Conservation (phyloP, 1,140 invertebrate species). For the Drosophila nigromelanica region DNA sequence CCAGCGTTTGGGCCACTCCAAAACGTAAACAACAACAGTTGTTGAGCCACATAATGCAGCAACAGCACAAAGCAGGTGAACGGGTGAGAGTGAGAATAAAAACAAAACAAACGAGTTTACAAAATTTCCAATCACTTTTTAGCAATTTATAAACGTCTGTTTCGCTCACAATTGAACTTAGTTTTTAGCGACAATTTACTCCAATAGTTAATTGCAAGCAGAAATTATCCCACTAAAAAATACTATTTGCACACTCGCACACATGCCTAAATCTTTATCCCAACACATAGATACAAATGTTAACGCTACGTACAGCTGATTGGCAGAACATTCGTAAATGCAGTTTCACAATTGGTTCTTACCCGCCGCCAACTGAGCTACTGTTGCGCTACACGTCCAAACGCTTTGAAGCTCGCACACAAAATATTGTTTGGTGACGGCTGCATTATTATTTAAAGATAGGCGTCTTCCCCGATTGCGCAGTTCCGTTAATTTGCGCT, state of each 20-base stretch:
- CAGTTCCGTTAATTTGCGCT: no score
- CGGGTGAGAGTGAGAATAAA: conserved; percentile 24
- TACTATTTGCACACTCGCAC: conserved; percentile 9
- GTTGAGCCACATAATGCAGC: not conserved
- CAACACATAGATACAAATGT: conserved; percentile 1
- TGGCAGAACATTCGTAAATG: conserved; percentile 5
- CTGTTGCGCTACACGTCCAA: conserved; percentile 33
- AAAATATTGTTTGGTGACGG: conserved; percentile 49
- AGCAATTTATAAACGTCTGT: conserved; percentile 34
- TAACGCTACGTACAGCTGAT: not conserved
- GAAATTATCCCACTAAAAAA: conserved; percentile 14
- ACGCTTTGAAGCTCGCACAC: conserved; percentile 40
- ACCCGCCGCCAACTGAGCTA: conserved; percentile 31
- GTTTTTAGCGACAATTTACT: not conserved
- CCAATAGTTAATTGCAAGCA: conserved; percentile 4
- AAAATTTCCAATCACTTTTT: conserved; percentile 53
- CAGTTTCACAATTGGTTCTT: conserved; percentile 40
- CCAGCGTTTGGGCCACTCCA: conserved; percentile 4
- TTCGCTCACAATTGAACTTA: not conserved
- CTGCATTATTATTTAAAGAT: conserved; percentile 57
- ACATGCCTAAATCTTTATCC: not conserved
- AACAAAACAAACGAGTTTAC: conserved; percentile 51
- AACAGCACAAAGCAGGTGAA: conserved; percentile 24
- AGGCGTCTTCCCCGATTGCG: conserved; percentile 7
- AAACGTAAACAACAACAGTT: conserved; percentile 4